These are phyloP conservation scores for Grantiella picta DNA, from an alignment of 2,113 vertebrate species.

Conservation along the genomic window DNA sequence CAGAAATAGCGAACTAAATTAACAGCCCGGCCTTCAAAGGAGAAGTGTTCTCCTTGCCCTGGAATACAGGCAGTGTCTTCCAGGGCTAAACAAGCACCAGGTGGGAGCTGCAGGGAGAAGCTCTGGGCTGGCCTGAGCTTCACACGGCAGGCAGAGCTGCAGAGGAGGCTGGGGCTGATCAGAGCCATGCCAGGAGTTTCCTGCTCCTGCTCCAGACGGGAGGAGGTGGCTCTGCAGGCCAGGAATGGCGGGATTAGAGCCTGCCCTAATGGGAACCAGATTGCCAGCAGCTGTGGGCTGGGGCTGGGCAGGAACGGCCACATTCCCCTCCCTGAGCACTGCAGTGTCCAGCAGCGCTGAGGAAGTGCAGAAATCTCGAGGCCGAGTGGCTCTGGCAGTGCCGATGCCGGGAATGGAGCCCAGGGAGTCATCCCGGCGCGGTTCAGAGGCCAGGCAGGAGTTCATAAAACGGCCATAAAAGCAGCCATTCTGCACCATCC, in stretches of 20 bases:
- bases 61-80: neutral
- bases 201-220: neutral
- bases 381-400: accelerated
- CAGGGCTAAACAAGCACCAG: conserved; percentile 6
- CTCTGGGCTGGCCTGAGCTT: neutral
- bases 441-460: neutral
- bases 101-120: neutral
- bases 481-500: neutral
- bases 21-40: neutral
- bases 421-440: accelerated
- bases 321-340: neutral
- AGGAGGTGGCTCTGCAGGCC: neutral
- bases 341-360: neutral
- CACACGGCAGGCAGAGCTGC: neutral
- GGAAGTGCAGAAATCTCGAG: neutral
- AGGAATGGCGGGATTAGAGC: neutral
- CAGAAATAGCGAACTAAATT: conserved; percentile 21
- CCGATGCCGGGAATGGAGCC: accelerated
- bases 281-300: neutral
- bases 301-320: neutral
- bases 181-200: neutral
- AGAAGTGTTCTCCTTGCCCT: neutral
- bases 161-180: neutral
- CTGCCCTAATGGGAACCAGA: conserved; percentile 24
- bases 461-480: neutral